phyloP scores from a whole-genome alignment of 35 echinoderm and acorn worm species.

The Stichopus chloronotus region DNA sequence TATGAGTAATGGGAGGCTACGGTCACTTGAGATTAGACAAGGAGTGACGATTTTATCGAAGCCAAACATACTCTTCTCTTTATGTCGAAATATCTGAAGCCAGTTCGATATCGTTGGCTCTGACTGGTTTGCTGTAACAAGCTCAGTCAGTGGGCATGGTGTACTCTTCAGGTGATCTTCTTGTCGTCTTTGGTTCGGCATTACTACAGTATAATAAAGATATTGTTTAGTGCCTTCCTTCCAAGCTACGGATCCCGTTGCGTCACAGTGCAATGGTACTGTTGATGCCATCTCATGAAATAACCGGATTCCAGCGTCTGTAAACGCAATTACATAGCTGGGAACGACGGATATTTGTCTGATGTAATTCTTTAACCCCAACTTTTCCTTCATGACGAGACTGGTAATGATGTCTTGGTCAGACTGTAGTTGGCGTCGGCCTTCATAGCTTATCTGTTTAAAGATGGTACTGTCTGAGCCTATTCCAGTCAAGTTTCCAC shows the following conservation, averaged over 20 bases:
- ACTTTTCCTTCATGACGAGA: not conserved
- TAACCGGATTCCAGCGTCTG: constrained; percentile 4
- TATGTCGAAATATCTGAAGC: not conserved
- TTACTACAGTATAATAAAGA: constrained; percentile 2
- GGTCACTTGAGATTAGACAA: constrained; percentile 1
- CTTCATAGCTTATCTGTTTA: constrained; percentile 27
- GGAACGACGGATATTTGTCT: not conserved
- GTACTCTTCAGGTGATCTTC: not conserved
- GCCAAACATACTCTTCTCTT: constrained; percentile 14
- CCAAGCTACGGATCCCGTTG: constrained; percentile 26
- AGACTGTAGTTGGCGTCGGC: not conserved
- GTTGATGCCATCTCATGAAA: not conserved
- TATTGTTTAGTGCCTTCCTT: constrained; percentile 19
- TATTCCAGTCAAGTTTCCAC: constrained; percentile 4
- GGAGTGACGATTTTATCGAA: not conserved
- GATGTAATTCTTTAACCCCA: not conserved
- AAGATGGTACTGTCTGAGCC: not conserved
- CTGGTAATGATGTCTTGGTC: not conserved
- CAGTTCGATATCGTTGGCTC: constrained; percentile 46
- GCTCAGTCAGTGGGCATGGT: constrained; percentile 13
- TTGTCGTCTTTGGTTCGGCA: constrained; percentile 4
- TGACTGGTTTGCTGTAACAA: constrained; percentile 6
- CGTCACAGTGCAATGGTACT: constrained; percentile 27
- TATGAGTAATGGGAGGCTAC: constrained; percentile 14
- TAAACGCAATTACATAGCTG: constrained; percentile 6